These are phyloP conservation scores for Callorhinus ursinus DNA, from an alignment of 2,113 vertebrate genomes.

Conservation along the genomic window DNA sequence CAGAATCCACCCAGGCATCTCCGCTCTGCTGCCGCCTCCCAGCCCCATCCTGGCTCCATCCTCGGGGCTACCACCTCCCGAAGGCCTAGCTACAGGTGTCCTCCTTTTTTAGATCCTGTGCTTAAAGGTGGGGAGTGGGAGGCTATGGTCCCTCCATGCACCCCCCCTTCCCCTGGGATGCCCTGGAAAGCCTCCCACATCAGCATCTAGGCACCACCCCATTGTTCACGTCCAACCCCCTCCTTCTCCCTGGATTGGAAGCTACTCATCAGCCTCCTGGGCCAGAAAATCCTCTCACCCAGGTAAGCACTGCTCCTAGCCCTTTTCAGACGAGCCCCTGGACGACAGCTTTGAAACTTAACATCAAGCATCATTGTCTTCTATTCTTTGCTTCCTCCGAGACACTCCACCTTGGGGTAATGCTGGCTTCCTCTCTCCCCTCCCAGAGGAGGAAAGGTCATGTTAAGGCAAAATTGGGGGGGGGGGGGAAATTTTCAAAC, in stretches of 20 bases:
- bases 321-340: background rate
- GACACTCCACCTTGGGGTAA: background rate
- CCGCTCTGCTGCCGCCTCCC: background rate
- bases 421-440: background rate
- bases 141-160: background rate
- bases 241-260: background rate
- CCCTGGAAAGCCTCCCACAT: background rate
- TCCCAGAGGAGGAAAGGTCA: background rate
- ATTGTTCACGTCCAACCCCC: background rate
- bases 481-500: background rate
- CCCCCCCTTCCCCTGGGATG: background rate
- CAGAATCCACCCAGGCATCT: background rate
- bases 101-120: background rate
- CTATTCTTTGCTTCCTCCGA: background rate
- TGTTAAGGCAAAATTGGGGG: background rate
- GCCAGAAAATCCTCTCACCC: background rate
- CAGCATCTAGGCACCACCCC: background rate
- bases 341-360: background rate
- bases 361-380: background rate
- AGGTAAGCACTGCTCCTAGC: background rate
- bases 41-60: background rate
- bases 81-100: background rate
- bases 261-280: background rate
- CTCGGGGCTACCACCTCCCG: rapidly evolving
- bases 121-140: background rate